Evolutionary conservation across 64 coral and sea anemone species (phyloP).

Genomic region (Montipora capricornis): DNA sequence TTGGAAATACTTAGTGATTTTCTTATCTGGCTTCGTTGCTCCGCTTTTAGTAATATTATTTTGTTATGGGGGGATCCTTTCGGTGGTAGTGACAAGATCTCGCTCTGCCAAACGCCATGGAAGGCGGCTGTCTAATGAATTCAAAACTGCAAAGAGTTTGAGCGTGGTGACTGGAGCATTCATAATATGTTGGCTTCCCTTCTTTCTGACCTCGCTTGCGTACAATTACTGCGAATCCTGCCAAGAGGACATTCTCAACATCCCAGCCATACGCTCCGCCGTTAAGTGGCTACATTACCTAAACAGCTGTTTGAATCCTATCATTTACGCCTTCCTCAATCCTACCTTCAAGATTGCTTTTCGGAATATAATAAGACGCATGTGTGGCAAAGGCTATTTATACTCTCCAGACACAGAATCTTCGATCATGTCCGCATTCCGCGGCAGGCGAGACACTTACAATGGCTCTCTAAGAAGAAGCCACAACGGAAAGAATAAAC

Average conservation of each 20-base stretch:
- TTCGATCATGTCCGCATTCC: constrained; percentile 28
- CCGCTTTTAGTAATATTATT: constrained; percentile 80
- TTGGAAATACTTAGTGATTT: constrained; percentile 76
- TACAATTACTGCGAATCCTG: constrained; percentile 60
- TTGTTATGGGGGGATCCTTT: constrained; percentile 80
- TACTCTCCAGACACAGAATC: constrained; percentile 14
- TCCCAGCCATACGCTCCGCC: constrained; percentile 74
- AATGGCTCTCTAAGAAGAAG: not conserved
- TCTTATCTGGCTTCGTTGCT: constrained; percentile 78
- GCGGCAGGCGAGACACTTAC: constrained; percentile 26
- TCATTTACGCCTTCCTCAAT: constrained; percentile 93
- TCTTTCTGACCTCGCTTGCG: constrained; percentile 75
- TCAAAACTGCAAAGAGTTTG: constrained; percentile 94
- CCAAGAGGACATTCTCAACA: constrained; percentile 1
- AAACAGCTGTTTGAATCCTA: constrained; percentile 93
- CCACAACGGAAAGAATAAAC: constrained; percentile 5
- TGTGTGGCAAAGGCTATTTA: constrained; percentile 36
- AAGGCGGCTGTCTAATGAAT: constrained; percentile 80
- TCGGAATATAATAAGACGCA: constrained; percentile 73
- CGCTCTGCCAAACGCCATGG: constrained; percentile 82
- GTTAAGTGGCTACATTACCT: constrained; percentile 92
- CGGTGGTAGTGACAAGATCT: constrained; percentile 74
- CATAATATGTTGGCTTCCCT: constrained; percentile 86
- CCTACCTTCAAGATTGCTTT: constrained; percentile 94
- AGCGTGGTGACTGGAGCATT: constrained; percentile 92